Percentiles rank a stretch among this genome's conserved stretches.
Conservation (phyloP, 2,113 vertebrate genomes). For the Hippolais icterina region DNA sequence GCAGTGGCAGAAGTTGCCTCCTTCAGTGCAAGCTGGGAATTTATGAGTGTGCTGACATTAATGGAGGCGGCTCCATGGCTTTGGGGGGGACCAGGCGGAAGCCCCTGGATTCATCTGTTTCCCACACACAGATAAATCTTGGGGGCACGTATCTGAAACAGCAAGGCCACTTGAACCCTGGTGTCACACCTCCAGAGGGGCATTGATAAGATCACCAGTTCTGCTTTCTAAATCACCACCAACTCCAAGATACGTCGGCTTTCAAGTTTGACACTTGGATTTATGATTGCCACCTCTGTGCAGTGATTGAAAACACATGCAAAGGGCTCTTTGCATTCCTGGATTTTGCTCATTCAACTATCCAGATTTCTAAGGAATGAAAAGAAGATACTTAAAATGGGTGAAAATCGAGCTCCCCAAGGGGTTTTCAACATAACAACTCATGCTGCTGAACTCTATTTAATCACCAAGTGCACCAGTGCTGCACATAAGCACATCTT, state of each 20-base stretch:
- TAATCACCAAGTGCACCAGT: not conserved
- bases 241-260: not conserved
- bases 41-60: slow-evolving; percentile 70
- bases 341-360: not conserved
- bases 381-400: not conserved
- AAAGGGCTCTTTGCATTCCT: not conserved
- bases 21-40: slow-evolving; percentile 35
- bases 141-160: not conserved
- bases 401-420: not conserved
- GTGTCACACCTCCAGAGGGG: slow-evolving; percentile 23
- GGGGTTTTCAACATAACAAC: not conserved
- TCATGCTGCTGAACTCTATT: not conserved
- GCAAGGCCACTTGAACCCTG: not conserved
- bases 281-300: not conserved
- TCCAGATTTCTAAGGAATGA: not conserved
- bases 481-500: not conserved
- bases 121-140: slow-evolving; percentile 72
- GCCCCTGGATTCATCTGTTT: slow-evolving; percentile 53
- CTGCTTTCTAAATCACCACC: slow-evolving; percentile 50
- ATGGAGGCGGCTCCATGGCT: slow-evolving; percentile 53
- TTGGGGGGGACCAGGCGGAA: slow-evolving; percentile 42
- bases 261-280: not conserved
- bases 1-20: slow-evolving; percentile 51
- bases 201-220: not conserved
- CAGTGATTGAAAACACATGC: not conserved